Evolutionary conservation across 1,140 invertebrate genomes (phyloP), one percentile per base, ranked within the genome.

Genomic region (Bombus balteatus): DNA sequence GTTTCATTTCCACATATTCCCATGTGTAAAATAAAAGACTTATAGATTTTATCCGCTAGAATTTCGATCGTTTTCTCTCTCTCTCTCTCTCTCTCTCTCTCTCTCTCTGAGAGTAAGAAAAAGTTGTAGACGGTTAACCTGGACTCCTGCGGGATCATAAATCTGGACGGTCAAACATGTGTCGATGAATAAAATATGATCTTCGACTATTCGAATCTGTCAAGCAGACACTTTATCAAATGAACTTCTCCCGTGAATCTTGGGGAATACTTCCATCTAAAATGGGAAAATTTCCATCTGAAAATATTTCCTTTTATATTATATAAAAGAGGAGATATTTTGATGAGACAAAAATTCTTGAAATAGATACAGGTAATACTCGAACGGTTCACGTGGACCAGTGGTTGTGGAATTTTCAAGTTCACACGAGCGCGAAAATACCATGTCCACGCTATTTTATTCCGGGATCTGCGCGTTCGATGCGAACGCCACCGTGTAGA

Each of bases 181-280:
- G 39, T 47, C 62, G 41, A 41, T 66, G 62, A 79, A 79, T 66
- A 68, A 66, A 66, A 68, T 47, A 68, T 41, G 62, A 79, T 68
- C 77, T 18, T 32, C 77, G 62, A 79, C 62, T 34, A 62, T 66
- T 66, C 39, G 41, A 66, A 79, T 79, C 25, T 79, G 41, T 79
- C 77, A 66, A 68, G 18, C 62, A 47, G 22, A 22, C 77, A 43
- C 41, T 79, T 68, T 68, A 47, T 79, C 77, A 34, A 43, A 22
- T 12, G 62, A 79, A 79, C 62, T 79, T 47, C 25, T 28, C 4
- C 39, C 3, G 37, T 25, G 32, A 12, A 59, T 65, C 28, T 75
- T 37, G 37, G 34, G 72, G 78, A 88, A 83, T 83, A 88, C 73
- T 65, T 32, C 28, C 28, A 2, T 39, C 8, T 53, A 32, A 73